phyloP scores from a whole-genome alignment of 64 coral and sea anemone genomes.

The Stichodactyla helianthus region DNA sequence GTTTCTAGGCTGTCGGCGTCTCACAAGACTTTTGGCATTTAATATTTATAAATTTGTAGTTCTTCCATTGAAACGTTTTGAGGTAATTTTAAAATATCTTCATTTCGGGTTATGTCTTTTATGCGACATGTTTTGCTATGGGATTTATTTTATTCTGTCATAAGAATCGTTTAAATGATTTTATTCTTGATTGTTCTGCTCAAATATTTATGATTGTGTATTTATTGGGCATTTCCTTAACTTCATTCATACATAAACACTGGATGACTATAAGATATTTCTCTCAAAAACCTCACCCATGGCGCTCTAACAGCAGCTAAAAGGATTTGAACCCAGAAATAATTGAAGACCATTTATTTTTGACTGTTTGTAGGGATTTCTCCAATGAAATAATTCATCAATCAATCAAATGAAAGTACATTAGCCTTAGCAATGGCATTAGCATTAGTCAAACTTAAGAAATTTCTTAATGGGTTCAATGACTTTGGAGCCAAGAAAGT shows the following conservation, averaged over 20 bases:
- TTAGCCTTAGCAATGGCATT: not conserved
- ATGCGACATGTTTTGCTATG: not conserved
- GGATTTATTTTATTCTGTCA: not conserved
- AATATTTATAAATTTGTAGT: constrained; percentile 7
- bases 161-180: not conserved
- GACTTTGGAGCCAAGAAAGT: not conserved
- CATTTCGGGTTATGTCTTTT: not conserved
- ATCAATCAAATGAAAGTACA: not conserved
- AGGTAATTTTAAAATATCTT: not conserved
- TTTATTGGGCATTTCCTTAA: not conserved
- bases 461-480: not conserved
- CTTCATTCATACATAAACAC: not conserved
- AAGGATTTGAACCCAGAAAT: not conserved
- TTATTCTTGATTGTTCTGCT: not conserved
- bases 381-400: not conserved
- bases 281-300: not conserved
- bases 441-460: not conserved
- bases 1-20: constrained; percentile 10
- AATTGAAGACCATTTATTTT: constrained; percentile 6
- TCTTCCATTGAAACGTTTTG: not conserved
- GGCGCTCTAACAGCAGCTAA: not conserved
- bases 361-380: constrained; percentile 1
- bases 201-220: not conserved
- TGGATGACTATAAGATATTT: not conserved
- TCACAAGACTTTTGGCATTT: not conserved